These are phyloP conservation scores for Pygoscelis antarcticus DNA, from an alignment of 2,113 vertebrate species.

Conservation along the genomic window DNA sequence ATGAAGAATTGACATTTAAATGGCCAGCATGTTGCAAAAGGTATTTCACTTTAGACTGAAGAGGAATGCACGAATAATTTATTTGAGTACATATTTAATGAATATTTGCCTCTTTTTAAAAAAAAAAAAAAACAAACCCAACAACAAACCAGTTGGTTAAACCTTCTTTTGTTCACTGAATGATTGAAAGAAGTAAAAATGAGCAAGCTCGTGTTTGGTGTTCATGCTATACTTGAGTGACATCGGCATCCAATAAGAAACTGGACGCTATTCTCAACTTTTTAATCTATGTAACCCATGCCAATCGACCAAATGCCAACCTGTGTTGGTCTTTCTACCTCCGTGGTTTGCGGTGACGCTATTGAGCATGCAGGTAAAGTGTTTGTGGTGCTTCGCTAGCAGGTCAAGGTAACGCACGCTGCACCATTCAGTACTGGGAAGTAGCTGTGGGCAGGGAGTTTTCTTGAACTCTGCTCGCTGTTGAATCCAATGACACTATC, in stretches of 20 bases:
- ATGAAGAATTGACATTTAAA: slow-evolving; percentile 77
- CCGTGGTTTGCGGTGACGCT: neutral
- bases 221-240: neutral
- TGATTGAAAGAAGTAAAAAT: neutral
- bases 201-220: neutral
- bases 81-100: neutral
- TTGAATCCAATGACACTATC: neutral
- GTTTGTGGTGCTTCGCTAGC: neutral
- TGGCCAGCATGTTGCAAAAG: slow-evolving; percentile 85
- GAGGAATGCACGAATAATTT: neutral
- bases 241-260: neutral
- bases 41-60: slow-evolving; percentile 54
- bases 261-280: neutral
- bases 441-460: neutral
- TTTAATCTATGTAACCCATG: neutral
- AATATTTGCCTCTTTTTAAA: neutral
- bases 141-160: neutral
- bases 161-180: neutral
- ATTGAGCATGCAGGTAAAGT: accelerated
- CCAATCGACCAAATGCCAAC: accelerated
- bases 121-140: no score
- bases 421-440: neutral
- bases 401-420: accelerated
- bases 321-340: no score
- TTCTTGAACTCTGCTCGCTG: neutral